Evolutionary conservation across 1,140 invertebrate species (phyloP).

Genomic region (Sycophaga agraensis): DNA sequence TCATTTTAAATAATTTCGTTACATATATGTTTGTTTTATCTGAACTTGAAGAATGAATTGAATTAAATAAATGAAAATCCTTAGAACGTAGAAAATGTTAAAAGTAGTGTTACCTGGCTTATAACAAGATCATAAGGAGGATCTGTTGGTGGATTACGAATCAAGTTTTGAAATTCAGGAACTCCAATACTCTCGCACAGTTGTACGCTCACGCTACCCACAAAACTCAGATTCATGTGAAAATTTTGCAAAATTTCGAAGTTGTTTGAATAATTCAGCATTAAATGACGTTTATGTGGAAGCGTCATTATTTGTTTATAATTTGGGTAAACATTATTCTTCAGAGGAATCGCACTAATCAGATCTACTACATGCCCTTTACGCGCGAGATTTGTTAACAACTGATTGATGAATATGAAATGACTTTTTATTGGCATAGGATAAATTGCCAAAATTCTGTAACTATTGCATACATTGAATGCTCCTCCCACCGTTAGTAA

Average conservation of each 20-base stretch:
- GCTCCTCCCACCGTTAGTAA: background rate
- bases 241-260: too few species aligned
- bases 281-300: background rate
- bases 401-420: constrained; percentile 56
- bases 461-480: constrained; percentile 5
- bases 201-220: too few species aligned
- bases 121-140: constrained; percentile 42
- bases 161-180: too few species aligned
- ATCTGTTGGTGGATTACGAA: constrained; percentile 39
- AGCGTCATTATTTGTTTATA: constrained; percentile 35
- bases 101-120: constrained; percentile 30
- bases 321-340: constrained; percentile 31
- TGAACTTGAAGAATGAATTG: too few species aligned
- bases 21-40: too few species aligned
- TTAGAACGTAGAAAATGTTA: too few species aligned
- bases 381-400: constrained; percentile 55
- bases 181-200: too few species aligned
- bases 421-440: constrained; percentile 59
- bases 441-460: constrained; percentile 52
- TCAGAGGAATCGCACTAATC: constrained; percentile 37
- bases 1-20: too few species aligned
- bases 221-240: too few species aligned
- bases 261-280: too few species aligned
- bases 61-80: too few species aligned
- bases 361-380: constrained; percentile 56